These are phyloP conservation scores for Mycalesis mineus DNA, from an alignment of 2,888 invertebrate species.

Conservation along the genomic window DNA sequence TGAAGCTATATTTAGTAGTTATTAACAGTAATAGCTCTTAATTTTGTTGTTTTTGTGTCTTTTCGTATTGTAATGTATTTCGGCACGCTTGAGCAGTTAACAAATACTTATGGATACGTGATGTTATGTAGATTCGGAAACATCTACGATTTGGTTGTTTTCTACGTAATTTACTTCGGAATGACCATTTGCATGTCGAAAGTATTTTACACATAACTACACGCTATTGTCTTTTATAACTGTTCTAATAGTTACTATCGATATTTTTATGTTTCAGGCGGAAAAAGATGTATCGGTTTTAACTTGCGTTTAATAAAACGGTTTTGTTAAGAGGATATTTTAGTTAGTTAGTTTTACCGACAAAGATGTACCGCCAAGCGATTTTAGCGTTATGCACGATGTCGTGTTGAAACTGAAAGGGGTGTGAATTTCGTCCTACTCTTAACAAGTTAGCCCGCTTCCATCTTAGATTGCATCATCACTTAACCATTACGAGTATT, in stretches of 20 bases:
- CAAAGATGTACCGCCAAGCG: no score
- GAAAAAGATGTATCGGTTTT: no score
- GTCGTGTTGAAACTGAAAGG: no score
- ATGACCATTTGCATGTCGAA: neutral
- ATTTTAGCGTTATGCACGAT: no score
- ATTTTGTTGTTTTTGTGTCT: neutral
- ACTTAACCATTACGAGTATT: no score
- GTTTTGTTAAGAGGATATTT: no score
- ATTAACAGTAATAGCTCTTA: neutral
- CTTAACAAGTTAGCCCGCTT: no score
- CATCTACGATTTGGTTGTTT: neutral
- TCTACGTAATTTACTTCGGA: neutral
- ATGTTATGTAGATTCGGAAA: conserved; percentile 1
- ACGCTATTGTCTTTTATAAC: neutral
- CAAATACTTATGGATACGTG: neutral
- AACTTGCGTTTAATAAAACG: no score
- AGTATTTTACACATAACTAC: neutral
- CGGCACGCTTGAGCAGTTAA: neutral
- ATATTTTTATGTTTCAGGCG: neutral
- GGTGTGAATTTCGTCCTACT: no score
- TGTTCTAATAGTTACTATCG: neutral
- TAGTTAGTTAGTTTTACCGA: no score
- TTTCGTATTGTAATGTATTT: neutral
- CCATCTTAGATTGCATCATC: no score
- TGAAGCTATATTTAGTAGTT: neutral